Evolutionary conservation across 2,113 vertebrate species (phyloP).

Genomic region (Saimiri boliviensis): DNA sequence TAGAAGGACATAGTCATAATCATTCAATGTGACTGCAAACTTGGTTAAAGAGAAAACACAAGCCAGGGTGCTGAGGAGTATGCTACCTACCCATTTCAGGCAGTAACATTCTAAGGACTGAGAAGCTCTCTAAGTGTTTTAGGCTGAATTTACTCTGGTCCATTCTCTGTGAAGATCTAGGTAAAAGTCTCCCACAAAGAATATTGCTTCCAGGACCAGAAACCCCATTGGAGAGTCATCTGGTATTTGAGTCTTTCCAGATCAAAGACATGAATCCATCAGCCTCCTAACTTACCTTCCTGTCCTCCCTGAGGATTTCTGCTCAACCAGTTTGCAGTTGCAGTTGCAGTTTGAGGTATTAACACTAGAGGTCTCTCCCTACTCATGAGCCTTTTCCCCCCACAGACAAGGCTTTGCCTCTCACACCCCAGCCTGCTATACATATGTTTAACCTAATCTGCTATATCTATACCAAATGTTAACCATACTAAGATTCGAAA

Average conservation of each 20-base stretch:
- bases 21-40: not conserved
- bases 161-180: not conserved
- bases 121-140: not conserved
- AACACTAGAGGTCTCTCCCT: constrained; percentile 70
- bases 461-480: not conserved
- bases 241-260: not conserved
- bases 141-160: not conserved
- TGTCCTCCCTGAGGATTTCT: not conserved
- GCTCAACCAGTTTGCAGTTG: not conserved
- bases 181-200: not conserved
- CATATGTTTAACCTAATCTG: not conserved
- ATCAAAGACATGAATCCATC: not conserved
- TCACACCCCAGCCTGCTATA: not conserved
- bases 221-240: not conserved
- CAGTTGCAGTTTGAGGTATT: constrained; percentile 60
- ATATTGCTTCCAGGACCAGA: not conserved
- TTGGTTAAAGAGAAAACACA: not conserved
- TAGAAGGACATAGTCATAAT: not conserved
- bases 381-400: not conserved
- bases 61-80: not conserved
- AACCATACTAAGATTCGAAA: not conserved
- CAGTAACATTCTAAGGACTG: not conserved
- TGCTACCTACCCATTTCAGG: not conserved
- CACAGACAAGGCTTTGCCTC: not conserved
- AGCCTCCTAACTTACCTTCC: not conserved